phyloP scores from a whole-genome alignment of 2,797 vertebrate species.

The Anolis apletophallus region DNA sequence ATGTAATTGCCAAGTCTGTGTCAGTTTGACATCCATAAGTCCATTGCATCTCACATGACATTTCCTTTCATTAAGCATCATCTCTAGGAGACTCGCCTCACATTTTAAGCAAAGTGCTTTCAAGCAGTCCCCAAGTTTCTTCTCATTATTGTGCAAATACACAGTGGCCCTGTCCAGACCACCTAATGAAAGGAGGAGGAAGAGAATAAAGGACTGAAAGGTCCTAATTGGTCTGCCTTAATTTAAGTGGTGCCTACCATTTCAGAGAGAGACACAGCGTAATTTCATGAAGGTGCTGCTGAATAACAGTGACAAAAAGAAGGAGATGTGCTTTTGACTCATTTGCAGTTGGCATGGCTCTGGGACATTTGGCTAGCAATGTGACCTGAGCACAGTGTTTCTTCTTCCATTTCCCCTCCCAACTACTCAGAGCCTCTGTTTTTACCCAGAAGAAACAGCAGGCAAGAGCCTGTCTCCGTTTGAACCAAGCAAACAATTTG shows the following conservation, averaged over 20 bases:
- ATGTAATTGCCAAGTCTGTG: neutral
- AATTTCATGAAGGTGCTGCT: constrained; percentile 37
- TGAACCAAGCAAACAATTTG: neutral
- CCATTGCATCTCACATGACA: neutral
- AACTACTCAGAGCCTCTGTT: neutral
- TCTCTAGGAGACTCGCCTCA: neutral
- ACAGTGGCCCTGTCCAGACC: constrained; percentile 1
- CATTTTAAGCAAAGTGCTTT: neutral
- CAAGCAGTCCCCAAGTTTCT: neutral
- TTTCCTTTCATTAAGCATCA: neutral
- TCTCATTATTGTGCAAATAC: constrained; percentile 19
- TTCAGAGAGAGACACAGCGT: constrained; percentile 62
- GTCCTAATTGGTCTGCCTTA: constrained; percentile 46
- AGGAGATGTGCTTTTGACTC: constrained; percentile 50
- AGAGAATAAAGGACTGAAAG: neutral
- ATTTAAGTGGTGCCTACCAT: constrained; percentile 56
- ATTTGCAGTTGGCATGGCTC: constrained; percentile 61
- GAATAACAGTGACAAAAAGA: constrained; percentile 8
- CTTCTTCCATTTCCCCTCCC: neutral
- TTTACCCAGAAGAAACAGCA: neutral
- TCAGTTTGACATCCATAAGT: neutral
- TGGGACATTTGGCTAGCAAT: constrained; percentile 29
- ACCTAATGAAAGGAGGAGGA: neutral
- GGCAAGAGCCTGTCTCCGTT: neutral
- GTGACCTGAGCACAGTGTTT: neutral